Evolutionary conservation across 2,113 vertebrate genomes (phyloP).

Genomic region (Vulpes ferrilata): DNA sequence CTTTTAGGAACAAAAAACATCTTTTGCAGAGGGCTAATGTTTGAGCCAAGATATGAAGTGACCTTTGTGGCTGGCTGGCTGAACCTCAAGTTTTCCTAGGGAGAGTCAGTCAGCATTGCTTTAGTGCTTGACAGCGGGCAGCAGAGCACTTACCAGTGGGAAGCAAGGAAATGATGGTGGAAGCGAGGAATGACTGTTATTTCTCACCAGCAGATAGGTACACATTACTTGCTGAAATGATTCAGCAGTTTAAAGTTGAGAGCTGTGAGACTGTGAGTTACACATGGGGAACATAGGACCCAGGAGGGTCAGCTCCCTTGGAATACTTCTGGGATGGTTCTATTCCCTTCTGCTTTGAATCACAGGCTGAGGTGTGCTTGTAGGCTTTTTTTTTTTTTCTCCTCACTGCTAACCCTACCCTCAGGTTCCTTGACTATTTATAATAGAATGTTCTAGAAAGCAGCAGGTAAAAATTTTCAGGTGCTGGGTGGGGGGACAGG

Average conservation of each 20-base stretch:
- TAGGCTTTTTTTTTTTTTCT: conserved; percentile 16
- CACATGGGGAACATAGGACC: neutral
- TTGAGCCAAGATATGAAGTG: conserved; percentile 72
- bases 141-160: conserved; percentile 63
- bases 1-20: conserved; percentile 77
- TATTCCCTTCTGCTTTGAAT: conserved; percentile 75
- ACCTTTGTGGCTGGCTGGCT: conserved; percentile 67
- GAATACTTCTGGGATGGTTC: conserved; percentile 66
- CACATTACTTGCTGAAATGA: conserved; percentile 75
- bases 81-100: conserved; percentile 61
- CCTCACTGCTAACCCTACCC: neutral
- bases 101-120: conserved; percentile 60
- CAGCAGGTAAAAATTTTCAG: conserved; percentile 39
- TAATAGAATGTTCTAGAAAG: conserved; percentile 25
- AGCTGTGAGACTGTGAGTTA: conserved; percentile 47
- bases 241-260: conserved; percentile 70
- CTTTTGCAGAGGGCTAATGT: conserved; percentile 68
- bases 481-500: neutral
- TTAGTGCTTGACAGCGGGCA: conserved; percentile 59
- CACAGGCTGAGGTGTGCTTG: conserved; percentile 11
- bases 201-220: conserved; percentile 75
- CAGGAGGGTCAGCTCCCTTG: conserved; percentile 57
- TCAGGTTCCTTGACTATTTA: conserved; percentile 14
- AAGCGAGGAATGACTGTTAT: conserved; percentile 74
- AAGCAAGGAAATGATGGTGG: conserved; percentile 69